Evolutionary conservation across 2,888 invertebrate species (phyloP).

Genomic region (Drosophila fulvimacula): DNA sequence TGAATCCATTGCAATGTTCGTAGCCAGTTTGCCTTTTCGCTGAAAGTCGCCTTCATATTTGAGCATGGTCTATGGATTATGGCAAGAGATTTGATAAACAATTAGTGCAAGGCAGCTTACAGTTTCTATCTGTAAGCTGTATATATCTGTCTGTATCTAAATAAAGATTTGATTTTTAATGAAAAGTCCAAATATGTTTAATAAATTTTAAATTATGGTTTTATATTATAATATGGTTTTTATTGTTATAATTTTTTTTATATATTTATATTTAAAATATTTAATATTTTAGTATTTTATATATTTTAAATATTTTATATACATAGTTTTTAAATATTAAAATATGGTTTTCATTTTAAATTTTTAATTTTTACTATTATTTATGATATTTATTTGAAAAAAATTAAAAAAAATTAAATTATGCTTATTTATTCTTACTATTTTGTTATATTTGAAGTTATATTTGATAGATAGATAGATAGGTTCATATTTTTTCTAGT

Average conservation of each 20-base stretch:
- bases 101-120: background rate
- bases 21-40: conserved; percentile 26
- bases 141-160: no score
- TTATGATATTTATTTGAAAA: no score
- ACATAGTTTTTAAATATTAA: background rate
- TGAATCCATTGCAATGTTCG: conserved; percentile 43
- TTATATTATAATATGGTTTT: background rate
- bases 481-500: no score
- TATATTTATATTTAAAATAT: background rate
- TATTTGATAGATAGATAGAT: no score
- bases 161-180: background rate
- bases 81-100: background rate
- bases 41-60: conserved; percentile 1
- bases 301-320: background rate
- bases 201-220: background rate
- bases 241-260: background rate
- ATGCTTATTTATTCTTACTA: no score
- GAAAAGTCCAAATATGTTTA: no score
- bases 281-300: background rate
- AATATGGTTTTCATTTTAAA: background rate
- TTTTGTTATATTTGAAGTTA: no score
- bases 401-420: no score
- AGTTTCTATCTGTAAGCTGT: no score
- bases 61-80: background rate
- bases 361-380: no score